phyloP scores from a whole-genome alignment of 2,113 vertebrate species.

The Plestiodon gilberti region DNA sequence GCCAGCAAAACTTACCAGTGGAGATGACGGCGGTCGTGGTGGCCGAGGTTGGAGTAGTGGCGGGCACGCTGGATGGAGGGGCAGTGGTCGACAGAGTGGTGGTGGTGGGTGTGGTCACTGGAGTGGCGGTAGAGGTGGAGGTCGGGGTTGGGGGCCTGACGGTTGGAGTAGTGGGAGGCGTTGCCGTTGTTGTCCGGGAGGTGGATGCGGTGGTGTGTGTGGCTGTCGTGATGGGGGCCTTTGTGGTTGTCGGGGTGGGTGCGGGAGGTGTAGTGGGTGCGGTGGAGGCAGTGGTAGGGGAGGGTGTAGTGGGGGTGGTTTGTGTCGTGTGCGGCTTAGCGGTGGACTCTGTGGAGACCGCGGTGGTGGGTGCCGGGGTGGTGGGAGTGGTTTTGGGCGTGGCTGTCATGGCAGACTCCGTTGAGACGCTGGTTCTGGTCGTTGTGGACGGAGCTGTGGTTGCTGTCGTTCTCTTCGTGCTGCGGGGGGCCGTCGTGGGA shows the following conservation, averaged over 20 bases:
- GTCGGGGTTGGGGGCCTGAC: neutral
- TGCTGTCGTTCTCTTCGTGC: rapidly evolving
- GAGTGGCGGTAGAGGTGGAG: neutral
- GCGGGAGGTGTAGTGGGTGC: neutral
- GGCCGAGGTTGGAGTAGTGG: rapidly evolving
- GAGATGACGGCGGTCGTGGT: too few species aligned
- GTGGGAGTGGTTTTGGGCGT: neutral
- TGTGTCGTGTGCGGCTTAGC: too few species aligned
- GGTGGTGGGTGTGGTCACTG: neutral
- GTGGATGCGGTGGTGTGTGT: neutral
- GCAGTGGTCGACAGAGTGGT: neutral
- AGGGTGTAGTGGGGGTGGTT: too few species aligned
- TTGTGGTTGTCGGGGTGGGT: neutral
- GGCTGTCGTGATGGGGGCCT: neutral
- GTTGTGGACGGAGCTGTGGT: rapidly evolving
- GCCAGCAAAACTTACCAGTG: too few species aligned
- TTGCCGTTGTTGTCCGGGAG: neutral
- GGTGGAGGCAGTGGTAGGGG: neutral
- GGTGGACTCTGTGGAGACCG: neutral
- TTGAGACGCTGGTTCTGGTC: rapidly evolving
- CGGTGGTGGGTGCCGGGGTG: too few species aligned
- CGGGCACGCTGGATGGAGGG: neutral
- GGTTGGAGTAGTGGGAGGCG: too few species aligned
- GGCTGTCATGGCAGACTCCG: neutral
- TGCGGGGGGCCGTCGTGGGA: neutral